Evolutionary conservation across 2,888 invertebrate species (phyloP).

Genomic region (Lypha dubia): DNA sequence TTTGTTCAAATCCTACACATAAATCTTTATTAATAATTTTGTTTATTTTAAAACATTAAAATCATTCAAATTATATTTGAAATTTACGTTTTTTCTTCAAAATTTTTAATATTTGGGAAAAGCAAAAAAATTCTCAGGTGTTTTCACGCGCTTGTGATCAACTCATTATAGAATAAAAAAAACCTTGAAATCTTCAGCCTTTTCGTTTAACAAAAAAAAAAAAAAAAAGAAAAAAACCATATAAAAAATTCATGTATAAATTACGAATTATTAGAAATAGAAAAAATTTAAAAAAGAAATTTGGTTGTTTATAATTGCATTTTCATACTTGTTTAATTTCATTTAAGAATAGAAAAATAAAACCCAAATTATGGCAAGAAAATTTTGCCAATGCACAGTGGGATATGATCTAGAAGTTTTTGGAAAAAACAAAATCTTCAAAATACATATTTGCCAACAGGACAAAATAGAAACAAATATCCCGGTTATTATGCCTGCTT

Average conservation of each 20-base stretch:
- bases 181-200: slow-evolving; percentile 62
- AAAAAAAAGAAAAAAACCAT: neutral
- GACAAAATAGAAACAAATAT: no score
- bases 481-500: no score
- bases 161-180: slow-evolving; percentile 60
- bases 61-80: slow-evolving; percentile 21
- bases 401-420: no score
- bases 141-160: slow-evolving; percentile 30
- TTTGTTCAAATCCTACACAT: slow-evolving; percentile 32
- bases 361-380: neutral
- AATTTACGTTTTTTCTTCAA: slow-evolving; percentile 4
- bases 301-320: slow-evolving; percentile 33
- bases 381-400: neutral
- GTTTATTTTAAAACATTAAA: neutral
- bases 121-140: slow-evolving; percentile 68
- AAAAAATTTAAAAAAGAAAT: slow-evolving; percentile 1
- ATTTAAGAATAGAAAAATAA: slow-evolving; percentile 23
- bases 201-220: slow-evolving; percentile 26
- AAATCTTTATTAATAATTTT: slow-evolving; percentile 5
- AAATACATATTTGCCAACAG: no score
- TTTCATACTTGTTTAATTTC: slow-evolving; percentile 37
- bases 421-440: no score
- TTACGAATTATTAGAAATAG: slow-evolving; percentile 16
- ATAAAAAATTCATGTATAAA: neutral
- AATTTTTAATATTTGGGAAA: slow-evolving; percentile 3